These are phyloP conservation scores for Pomatorhinus ruficollis DNA, from an alignment of 2,113 vertebrate genomes.

Conservation along the genomic window DNA sequence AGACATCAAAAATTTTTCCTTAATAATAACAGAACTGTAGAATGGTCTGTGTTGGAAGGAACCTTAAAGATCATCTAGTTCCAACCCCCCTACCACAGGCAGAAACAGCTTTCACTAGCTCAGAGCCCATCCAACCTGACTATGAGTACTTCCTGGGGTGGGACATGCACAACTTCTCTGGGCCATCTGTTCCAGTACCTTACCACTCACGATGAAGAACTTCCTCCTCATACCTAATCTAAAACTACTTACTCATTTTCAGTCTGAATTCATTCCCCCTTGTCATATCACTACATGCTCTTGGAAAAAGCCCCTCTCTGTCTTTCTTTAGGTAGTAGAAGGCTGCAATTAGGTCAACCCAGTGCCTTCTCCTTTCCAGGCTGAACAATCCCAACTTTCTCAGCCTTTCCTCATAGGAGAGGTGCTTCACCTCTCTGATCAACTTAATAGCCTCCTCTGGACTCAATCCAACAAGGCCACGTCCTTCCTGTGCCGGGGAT, in stretches of 20 bases:
- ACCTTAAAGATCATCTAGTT: background rate
- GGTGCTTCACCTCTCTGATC: background rate
- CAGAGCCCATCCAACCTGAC: background rate
- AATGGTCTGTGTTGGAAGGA: background rate
- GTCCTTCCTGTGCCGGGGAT: background rate
- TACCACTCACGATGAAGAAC: background rate
- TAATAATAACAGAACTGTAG: background rate
- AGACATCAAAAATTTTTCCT: background rate
- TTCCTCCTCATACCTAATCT: background rate
- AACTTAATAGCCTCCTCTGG: background rate
- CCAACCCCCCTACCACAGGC: rapidly evolving
- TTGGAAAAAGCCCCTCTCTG: background rate
- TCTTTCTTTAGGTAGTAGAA: background rate
- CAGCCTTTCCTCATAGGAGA: background rate
- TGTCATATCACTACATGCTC: background rate
- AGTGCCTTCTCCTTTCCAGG: background rate
- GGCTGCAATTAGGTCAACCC: background rate
- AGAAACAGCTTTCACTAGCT: background rate
- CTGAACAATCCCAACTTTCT: background rate
- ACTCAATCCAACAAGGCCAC: background rate
- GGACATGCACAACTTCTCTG: background rate
- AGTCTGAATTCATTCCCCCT: background rate
- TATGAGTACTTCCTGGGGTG: background rate
- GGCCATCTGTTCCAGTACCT: background rate
- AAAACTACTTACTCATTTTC: background rate